These are phyloP conservation scores for Candoia aspera DNA, from an alignment of 2,113 vertebrate genomes.

Conservation along the genomic window DNA sequence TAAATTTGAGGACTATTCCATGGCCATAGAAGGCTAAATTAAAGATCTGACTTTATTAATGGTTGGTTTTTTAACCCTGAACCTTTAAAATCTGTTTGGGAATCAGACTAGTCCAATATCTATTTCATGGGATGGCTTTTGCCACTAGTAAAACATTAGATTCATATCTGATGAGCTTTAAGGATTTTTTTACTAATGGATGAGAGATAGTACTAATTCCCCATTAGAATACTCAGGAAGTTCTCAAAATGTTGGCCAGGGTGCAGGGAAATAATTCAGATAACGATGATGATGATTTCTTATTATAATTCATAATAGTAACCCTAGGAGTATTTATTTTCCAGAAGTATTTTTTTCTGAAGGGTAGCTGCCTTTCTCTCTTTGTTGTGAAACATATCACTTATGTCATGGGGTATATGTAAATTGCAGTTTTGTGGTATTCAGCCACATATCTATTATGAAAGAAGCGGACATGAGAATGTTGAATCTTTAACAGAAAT, in stretches of 20 bases:
- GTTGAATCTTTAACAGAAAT: neutral
- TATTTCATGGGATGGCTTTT: neutral
- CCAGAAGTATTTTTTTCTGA: neutral
- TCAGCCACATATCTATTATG: neutral
- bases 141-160: neutral
- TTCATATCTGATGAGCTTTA: neutral
- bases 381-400: neutral
- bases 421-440: neutral
- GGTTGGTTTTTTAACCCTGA: neutral
- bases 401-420: neutral
- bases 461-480: neutral
- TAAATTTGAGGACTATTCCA: neutral
- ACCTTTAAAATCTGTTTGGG: neutral
- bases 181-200: neutral
- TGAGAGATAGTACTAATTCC: neutral
- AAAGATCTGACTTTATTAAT: neutral
- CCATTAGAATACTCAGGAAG: neutral
- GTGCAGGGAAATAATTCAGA: neutral
- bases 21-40: neutral
- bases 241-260: neutral
- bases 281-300: neutral
- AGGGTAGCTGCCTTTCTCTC: neutral
- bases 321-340: neutral
- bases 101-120: neutral
- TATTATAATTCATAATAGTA: neutral